These are phyloP conservation scores for Nemoura dubitans DNA, from an alignment of 2,888 invertebrate species.

Conservation along the genomic window DNA sequence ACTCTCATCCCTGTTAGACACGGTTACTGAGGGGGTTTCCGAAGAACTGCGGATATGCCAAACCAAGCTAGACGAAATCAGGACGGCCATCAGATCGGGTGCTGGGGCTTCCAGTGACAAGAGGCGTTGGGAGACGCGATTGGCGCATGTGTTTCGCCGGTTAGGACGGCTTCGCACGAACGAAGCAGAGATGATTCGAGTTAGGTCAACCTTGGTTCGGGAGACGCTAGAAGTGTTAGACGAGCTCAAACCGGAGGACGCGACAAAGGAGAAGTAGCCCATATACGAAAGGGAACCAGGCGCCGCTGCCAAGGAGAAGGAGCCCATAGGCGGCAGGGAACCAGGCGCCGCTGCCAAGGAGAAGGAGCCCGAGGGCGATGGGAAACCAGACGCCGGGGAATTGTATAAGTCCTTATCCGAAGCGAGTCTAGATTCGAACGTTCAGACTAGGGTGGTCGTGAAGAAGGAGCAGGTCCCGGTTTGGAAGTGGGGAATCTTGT, in stretches of 20 bases:
- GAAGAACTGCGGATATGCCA: not conserved
- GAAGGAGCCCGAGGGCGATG: no score
- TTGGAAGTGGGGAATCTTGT: constrained; percentile 49
- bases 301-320: no score
- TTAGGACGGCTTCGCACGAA: not conserved
- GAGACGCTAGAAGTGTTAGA: not conserved
- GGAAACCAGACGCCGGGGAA: no score
- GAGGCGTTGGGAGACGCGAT: not conserved
- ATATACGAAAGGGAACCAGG: no score
- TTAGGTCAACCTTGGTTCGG: not conserved
- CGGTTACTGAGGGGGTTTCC: not conserved
- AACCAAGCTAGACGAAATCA: not conserved
- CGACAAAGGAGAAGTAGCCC: no score
- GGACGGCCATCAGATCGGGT: not conserved
- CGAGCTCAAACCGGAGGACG: no score
- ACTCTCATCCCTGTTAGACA: not conserved
- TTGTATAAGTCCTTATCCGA: no score
- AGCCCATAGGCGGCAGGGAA: no score
- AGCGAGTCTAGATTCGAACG: no score
- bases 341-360: no score
- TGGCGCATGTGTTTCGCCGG: not conserved
- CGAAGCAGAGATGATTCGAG: not conserved
- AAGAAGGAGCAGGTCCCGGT: not conserved
- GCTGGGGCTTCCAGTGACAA: not conserved
- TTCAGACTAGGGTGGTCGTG: no score